A percentile compares a stretch with the other conserved stretches of the same genome.
These are phyloP conservation scores for Pseudochirops corinnae DNA, from an alignment of 2,797 vertebrate species.

Conservation along the genomic window DNA sequence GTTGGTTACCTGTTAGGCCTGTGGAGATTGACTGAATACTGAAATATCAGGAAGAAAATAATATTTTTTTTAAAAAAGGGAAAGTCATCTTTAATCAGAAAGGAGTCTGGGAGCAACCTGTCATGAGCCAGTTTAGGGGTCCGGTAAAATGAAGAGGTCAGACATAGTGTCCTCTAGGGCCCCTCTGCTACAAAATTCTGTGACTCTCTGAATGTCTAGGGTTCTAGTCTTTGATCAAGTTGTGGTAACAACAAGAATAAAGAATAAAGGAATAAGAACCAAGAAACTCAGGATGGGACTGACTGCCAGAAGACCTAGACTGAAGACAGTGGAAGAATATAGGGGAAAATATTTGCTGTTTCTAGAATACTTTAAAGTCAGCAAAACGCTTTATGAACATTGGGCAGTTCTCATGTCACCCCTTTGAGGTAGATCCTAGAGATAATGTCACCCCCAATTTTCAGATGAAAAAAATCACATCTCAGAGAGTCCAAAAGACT, in stretches of 20 bases:
- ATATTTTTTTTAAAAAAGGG: not conserved
- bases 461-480: not conserved
- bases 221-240: not conserved
- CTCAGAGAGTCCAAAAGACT: not conserved
- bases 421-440: not conserved
- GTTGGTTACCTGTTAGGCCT: not conserved
- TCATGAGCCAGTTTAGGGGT: not conserved
- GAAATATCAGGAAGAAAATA: not conserved
- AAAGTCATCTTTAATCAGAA: not conserved
- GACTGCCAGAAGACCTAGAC: not conserved
- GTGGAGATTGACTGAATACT: not conserved
- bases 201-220: not conserved
- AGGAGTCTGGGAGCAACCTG: not conserved
- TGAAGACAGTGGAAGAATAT: not conserved
- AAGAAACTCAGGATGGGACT: not conserved
- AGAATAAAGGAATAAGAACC: not conserved
- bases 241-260: not conserved
- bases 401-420: not conserved
- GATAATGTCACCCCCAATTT: not conserved
- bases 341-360: not conserved
- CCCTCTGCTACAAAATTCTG: not conserved
- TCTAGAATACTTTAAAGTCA: not conserved
- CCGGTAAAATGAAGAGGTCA: not conserved
- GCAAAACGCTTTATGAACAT: not conserved
- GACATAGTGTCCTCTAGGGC: not conserved